phyloP scores from a whole-genome alignment of 2,797 vertebrate genomes.

The Neopelma chrysocephalum region DNA sequence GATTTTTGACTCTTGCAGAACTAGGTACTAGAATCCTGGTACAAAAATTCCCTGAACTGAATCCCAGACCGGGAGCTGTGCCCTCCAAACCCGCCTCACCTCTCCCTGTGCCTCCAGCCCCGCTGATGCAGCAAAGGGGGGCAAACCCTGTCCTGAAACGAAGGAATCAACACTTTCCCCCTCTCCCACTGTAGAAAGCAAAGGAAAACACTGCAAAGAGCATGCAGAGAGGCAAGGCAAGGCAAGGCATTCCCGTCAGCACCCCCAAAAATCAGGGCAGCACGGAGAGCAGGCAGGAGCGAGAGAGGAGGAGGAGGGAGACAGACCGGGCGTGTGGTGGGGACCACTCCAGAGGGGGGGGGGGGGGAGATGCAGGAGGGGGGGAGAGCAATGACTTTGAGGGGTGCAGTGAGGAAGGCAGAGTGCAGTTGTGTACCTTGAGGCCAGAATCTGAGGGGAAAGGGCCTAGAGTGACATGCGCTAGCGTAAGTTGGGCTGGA shows the following conservation, averaged over 20 bases:
- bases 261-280: not conserved
- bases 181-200: not conserved
- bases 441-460: conserved; percentile 86
- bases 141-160: not conserved
- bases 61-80: not conserved
- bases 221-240: conserved; percentile 39
- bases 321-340: not conserved
- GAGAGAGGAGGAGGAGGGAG: not conserved
- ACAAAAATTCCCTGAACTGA: not conserved
- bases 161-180: not conserved
- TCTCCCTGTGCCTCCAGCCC: not conserved
- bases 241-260: not conserved
- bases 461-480: conserved; percentile 85
- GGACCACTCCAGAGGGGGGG: not conserved
- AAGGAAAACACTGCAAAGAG: not conserved
- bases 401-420: not conserved
- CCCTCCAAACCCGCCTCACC: not conserved
- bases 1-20: not conserved
- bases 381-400: rapidly evolving
- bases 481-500: conserved; percentile 93
- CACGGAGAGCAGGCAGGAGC: not conserved
- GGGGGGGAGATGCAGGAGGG: not conserved
- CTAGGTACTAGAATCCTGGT: not conserved
- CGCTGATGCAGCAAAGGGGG: not conserved
- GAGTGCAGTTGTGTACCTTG: conserved; percentile 85